Base-by-base conservation (phyloP, 2,113 vertebrate genomes). In the Salvelinus alpinus region DNA sequence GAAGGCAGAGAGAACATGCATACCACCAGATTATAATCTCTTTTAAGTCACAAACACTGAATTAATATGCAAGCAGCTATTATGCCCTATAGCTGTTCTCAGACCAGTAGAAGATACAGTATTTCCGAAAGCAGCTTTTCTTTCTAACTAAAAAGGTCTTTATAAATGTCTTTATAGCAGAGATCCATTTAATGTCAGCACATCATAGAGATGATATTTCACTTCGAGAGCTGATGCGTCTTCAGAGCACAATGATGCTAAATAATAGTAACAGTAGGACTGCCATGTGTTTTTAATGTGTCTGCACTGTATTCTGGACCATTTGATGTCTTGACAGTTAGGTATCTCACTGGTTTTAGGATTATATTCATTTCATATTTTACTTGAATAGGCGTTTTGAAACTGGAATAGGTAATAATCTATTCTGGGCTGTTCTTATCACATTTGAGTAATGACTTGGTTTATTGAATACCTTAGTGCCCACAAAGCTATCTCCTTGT, bases 221-320 rank as follows among this genome's bases (percentile, higher is more conserved):
- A 34, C 47, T 62, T 67, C 6, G 47, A 73, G 72, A 74, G 71
- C 71, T 67, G 72, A 77, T 82, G 81, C 64, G 74, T 88, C 77
- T 76, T 16, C 31, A 72, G 67, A 74, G 74, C 80, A 69, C 76
- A 65, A 66, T 75, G 71, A 34, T 9, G 70, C 83, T 83, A 76
- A 88, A 83, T 85, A 82, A 85, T 5, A 31, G 31, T 31, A 5
- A 5, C 5, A 31, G 31, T 72, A 77, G 78, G 85, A 79, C 51
- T 70, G 57, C 85, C 85, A 89, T 84, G 86, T 82, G 76, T 71
- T 85, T 91, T 85, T 88, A 89, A 91, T 90, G 86, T 73, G 85
- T 84, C 66, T 80, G 76, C 75, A 31, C 31, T 31, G 69, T 71
- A 76, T 34, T 82, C 69, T 71, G 75, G 77, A 64, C 79, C 71